Conservation (phyloP, 2,797 vertebrate species). For the Mormyrus hasselquistii region DNA sequence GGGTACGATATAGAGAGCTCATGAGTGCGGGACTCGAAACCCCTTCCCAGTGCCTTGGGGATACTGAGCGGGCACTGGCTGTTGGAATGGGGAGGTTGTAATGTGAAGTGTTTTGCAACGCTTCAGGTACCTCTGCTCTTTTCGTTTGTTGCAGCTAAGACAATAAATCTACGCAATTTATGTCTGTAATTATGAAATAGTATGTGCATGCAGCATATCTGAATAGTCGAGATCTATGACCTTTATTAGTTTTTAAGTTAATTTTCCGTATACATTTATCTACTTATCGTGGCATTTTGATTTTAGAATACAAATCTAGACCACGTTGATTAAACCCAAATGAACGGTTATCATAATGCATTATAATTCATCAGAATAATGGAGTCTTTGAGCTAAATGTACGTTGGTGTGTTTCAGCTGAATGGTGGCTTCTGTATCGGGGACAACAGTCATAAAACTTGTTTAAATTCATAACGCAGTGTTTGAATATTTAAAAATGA, state of each 20-base stretch:
- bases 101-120: background rate
- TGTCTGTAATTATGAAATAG: background rate
- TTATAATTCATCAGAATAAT: background rate
- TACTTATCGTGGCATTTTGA: background rate
- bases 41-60: background rate
- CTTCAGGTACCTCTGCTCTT: background rate
- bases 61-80: background rate
- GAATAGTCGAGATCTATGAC: background rate
- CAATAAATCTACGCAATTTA: background rate
- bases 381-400: background rate
- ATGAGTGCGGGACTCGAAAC: background rate
- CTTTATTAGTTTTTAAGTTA: background rate
- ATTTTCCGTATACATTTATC: background rate
- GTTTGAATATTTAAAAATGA: background rate
- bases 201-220: background rate
- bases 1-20: background rate
- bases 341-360: background rate
- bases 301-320: background rate
- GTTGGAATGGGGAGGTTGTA: background rate
- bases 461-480: constrained; percentile 1
- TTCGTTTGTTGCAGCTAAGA: background rate
- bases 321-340: background rate
- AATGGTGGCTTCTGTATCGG: background rate
- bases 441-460: background rate
- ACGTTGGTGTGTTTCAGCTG: background rate